phyloP scores from a whole-genome alignment of 2,888 invertebrate genomes.

The Lasioglossum zephyrum region DNA sequence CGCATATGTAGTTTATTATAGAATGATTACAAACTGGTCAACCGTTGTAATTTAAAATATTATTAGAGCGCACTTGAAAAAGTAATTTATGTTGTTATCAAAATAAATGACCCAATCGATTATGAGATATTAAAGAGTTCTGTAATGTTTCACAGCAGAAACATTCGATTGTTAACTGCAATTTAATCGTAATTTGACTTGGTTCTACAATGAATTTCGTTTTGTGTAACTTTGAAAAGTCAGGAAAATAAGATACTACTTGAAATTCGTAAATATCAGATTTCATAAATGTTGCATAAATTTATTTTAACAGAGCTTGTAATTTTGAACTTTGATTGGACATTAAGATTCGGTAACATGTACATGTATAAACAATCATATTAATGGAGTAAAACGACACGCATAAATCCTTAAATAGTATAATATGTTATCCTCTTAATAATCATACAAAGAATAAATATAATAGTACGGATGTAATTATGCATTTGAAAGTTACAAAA shows the following conservation, averaged over 20 bases:
- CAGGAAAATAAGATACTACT: neutral
- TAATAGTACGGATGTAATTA: slow-evolving; percentile 65
- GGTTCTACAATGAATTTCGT: neutral
- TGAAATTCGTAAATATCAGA: slow-evolving; percentile 7
- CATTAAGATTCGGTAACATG: slow-evolving; percentile 79
- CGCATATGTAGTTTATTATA: neutral
- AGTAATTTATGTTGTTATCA: neutral
- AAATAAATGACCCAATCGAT: neutral
- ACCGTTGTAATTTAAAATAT: slow-evolving; percentile 4
- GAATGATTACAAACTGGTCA: neutral
- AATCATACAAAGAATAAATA: slow-evolving; percentile 73
- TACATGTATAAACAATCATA: slow-evolving; percentile 79
- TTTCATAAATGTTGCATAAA: slow-evolving; percentile 64
- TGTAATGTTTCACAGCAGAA: neutral
- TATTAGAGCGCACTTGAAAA: neutral
- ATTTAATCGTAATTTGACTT: neutral
- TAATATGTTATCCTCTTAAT: slow-evolving; percentile 67
- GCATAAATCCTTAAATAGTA: slow-evolving; percentile 66
- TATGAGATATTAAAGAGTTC: neutral
- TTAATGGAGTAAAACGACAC: slow-evolving; percentile 77
- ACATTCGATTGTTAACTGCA: neutral
- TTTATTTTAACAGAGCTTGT: slow-evolving; percentile 77
- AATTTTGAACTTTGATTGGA: slow-evolving; percentile 78
- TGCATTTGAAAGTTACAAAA: slow-evolving; percentile 76
- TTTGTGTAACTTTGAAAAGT: neutral